These are phyloP conservation scores for Apteryx mantelli DNA, from an alignment of 2,113 vertebrate species.

Conservation along the genomic window DNA sequence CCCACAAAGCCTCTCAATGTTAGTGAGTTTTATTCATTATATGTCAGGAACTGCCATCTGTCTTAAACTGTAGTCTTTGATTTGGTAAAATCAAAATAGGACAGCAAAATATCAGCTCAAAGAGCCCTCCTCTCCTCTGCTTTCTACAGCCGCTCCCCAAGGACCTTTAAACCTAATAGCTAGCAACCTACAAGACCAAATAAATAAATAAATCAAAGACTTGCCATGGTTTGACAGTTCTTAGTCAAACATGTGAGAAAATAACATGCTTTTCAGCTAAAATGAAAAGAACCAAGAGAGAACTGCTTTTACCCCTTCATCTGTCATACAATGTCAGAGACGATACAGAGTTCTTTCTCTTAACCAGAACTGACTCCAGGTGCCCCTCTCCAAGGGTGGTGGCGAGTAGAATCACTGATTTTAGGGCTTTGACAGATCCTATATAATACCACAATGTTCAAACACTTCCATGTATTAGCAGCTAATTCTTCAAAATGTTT, in stretches of 20 bases:
- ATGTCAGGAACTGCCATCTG: conserved; percentile 7
- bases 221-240: background rate
- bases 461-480: background rate
- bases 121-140: background rate
- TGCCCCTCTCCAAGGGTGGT: background rate
- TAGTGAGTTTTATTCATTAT: background rate
- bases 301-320: background rate
- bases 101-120: background rate
- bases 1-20: background rate
- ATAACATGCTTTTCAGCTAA: background rate
- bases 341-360: background rate
- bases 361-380: background rate
- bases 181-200: background rate
- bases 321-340: background rate
- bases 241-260: background rate
- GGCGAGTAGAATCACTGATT: background rate
- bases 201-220: background rate
- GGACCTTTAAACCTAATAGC: background rate
- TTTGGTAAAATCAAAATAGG: background rate
- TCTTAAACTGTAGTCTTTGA: background rate
- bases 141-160: background rate
- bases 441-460: background rate
- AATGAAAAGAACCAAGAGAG: background rate
- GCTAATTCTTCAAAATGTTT: background rate
- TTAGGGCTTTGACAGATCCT: conserved; percentile 19